phyloP scores from a whole-genome alignment of 2,797 vertebrate species.

The Sebastes ruberrimus region DNA sequence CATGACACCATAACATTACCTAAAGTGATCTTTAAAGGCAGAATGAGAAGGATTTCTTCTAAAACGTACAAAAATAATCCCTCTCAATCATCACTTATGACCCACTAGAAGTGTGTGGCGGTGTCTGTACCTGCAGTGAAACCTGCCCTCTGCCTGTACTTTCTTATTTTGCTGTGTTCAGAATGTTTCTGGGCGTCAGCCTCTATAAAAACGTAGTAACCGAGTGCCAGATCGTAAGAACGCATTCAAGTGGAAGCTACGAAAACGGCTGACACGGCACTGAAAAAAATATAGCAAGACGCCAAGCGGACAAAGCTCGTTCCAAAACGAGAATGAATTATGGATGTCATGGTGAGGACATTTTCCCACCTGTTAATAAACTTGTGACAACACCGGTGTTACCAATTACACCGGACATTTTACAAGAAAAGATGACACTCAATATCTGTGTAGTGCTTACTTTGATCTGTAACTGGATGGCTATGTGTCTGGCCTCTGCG shows the following conservation, averaged over 20 bases:
- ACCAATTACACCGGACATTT: too few species aligned
- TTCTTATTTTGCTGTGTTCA: not conserved
- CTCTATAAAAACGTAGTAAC: not conserved
- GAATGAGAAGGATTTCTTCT: not conserved
- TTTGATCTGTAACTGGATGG: too few species aligned
- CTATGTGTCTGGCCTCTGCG: too few species aligned
- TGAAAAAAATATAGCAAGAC: not conserved
- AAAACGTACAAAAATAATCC: not conserved
- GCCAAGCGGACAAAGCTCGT: not conserved
- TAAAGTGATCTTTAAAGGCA: not conserved
- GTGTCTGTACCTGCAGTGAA: not conserved
- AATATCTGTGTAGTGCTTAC: too few species aligned
- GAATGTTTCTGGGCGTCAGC: not conserved
- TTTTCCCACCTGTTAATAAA: too few species aligned
- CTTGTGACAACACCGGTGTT: too few species aligned
- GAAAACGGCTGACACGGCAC: not conserved
- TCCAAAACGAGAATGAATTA: not conserved
- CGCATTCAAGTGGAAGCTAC: not conserved
- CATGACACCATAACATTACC: not conserved
- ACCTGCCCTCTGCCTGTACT: not conserved
- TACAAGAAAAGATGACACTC: too few species aligned
- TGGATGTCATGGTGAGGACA: too few species aligned
- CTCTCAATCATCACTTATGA: not conserved
- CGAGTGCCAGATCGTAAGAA: not conserved
- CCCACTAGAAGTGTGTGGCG: not conserved